Conservation (phyloP, 1,140 invertebrate genomes). For the Eriocheir sinensis region DNA sequence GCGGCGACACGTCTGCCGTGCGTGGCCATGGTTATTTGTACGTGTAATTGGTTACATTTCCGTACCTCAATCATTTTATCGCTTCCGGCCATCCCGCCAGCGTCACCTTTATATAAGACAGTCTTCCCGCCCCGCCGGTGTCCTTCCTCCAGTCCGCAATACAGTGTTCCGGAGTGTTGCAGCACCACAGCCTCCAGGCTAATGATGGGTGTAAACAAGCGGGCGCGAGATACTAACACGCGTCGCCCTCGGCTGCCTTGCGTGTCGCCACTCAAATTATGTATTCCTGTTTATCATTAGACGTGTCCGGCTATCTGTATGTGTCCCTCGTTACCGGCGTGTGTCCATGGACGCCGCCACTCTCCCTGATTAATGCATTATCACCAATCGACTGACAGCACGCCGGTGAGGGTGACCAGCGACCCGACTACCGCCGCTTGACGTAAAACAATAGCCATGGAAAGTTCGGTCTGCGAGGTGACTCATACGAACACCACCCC, state of each 20-base stretch:
- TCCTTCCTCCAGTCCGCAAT: too few species aligned
- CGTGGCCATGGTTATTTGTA: neutral
- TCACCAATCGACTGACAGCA: slow-evolving; percentile 11
- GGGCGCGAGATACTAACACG: neutral
- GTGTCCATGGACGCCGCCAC: slow-evolving; percentile 50
- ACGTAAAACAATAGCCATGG: slow-evolving; percentile 46
- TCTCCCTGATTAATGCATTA: slow-evolving; percentile 57
- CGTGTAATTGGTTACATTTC: neutral
- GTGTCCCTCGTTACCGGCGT: slow-evolving; percentile 53
- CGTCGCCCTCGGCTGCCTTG: neutral
- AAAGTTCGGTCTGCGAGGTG: slow-evolving; percentile 30
- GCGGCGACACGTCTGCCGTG: neutral
- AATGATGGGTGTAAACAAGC: neutral
- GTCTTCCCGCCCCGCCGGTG: too few species aligned
- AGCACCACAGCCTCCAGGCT: neutral
- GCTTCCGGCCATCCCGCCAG: neutral
- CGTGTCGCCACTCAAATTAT: slow-evolving; percentile 43
- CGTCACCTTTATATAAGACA: neutral
- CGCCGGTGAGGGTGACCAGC: neutral
- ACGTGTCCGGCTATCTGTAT: slow-evolving; percentile 59
- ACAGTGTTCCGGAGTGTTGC: too few species aligned
- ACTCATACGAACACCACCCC: slow-evolving; percentile 45
- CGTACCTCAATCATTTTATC: neutral
- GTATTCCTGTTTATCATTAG: slow-evolving; percentile 62
- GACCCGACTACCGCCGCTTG: neutral